Conservation (phyloP, 2,797 vertebrate genomes). For the Pseudomugil gertrudae region DNA sequence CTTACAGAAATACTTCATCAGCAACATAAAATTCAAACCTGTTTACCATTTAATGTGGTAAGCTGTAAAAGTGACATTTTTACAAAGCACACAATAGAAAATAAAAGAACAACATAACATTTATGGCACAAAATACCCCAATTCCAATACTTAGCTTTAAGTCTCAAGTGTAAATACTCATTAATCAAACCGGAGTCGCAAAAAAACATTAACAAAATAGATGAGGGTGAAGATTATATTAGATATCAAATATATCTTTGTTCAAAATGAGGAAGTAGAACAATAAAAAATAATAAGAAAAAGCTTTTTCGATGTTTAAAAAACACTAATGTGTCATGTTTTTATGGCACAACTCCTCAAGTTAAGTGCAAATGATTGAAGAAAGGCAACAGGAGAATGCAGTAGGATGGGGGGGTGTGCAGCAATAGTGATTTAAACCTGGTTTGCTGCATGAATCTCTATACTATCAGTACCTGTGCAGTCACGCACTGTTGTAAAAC, state of each 20-base stretch:
- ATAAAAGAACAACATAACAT: constrained; percentile 29
- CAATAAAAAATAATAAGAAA: constrained; percentile 22
- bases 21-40: constrained; percentile 11
- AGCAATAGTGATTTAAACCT: constrained; percentile 19
- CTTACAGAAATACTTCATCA: constrained; percentile 11
- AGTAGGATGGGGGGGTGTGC: constrained; percentile 4
- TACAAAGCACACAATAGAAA: not conserved
- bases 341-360: constrained; percentile 44
- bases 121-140: constrained; percentile 15
- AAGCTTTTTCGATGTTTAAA: constrained; percentile 3
- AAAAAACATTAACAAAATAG: constrained; percentile 33
- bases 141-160: constrained; percentile 1
- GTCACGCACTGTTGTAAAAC: constrained; percentile 27
- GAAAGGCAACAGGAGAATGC: constrained; percentile 45
- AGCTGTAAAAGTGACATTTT: constrained; percentile 1
- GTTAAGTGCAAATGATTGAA: constrained; percentile 67
- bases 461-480: constrained; percentile 14
- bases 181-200: constrained; percentile 1
- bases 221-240: not conserved
- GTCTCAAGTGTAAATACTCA: constrained; percentile 6
- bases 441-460: constrained; percentile 17
- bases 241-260: constrained; percentile 19
- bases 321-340: constrained; percentile 23
- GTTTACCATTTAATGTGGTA: constrained; percentile 6
- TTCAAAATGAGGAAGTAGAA: constrained; percentile 31